Percentiles rank a stretch among this genome's conserved stretches.
Conservation (phyloP, 2,888 invertebrate species). For the Papilio gigon region DNA sequence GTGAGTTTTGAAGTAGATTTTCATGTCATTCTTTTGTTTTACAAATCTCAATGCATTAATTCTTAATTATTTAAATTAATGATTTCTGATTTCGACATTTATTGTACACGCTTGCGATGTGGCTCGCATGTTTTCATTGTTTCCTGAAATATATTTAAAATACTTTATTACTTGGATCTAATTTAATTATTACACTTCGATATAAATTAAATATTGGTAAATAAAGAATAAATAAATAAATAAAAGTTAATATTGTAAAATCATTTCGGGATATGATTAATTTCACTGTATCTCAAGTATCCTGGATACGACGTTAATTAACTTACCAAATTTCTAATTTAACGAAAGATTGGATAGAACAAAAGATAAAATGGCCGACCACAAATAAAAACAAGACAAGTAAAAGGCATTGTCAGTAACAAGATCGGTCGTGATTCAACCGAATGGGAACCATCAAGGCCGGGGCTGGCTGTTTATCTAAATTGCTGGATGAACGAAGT, state of each 20-base stretch:
- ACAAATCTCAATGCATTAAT: too few relatives aligned
- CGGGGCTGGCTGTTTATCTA: conserved; percentile 55
- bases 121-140: too few relatives aligned
- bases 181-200: too few relatives aligned
- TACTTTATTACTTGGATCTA: too few relatives aligned
- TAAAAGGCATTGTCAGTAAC: conserved; percentile 47
- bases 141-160: too few relatives aligned
- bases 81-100: too few relatives aligned
- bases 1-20: too few relatives aligned
- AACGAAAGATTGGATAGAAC: conserved; percentile 43
- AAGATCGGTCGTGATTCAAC: conserved; percentile 49
- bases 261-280: background rate
- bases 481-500: conserved; percentile 51
- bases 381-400: conserved; percentile 42
- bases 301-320: conserved; percentile 3
- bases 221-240: too few relatives aligned
- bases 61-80: too few relatives aligned
- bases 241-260: too few relatives aligned
- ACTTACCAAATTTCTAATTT: conserved; percentile 26
- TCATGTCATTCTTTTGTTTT: too few relatives aligned
- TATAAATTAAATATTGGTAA: background rate
- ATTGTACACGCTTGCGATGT: too few relatives aligned
- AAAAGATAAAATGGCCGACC: conserved; percentile 43
- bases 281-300: background rate
- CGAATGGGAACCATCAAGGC: conserved; percentile 52